Evolutionary conservation across 2,113 vertebrate genomes (phyloP), one percentile per base, ranked within the genome.

Genomic region (Corythoichthys haematopterus): DNA sequence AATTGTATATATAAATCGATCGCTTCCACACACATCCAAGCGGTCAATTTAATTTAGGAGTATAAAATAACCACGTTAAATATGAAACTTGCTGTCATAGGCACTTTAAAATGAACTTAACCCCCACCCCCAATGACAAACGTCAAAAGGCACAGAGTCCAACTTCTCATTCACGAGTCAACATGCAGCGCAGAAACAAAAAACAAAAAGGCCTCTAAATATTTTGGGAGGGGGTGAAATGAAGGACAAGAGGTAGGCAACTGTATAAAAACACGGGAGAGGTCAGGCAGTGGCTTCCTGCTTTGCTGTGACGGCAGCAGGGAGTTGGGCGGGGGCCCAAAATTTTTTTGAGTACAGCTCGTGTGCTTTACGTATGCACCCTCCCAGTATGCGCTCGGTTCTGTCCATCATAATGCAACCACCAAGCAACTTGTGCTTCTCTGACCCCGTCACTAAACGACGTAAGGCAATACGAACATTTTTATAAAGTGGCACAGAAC

Each of bases 221-320:
- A 61, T 70, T 68, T 76, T 58, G 69, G 63, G 1, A 69, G 45
- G 70, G 48, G 53, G 72, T 75, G 67, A 83, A 72, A 66, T 76
- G 38, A 40, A 68, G 66, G 68, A 68, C 71, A 61, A 84, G 88
- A 87, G 83, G 85, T 85, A 87, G 87, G 80, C 80, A 80, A 77
- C 80, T 86, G 80, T 80, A 65, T 63, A 68, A 68, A 74, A 64
- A 76, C 69, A 76, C 65, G 14, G 59, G 61, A 74, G 81, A 76
- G 81, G 64, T 71, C 87, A 74, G 72, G 79, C 84, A 78, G 87
- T 86, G 87, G 82, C 88, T 85, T 84, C 77, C 80, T 69, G 81
- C n/a, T 66, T 52, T 33, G 55, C 56, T 45, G 56, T 77, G 50
- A 65, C 52, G 16, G 65, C 62, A 67, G 69, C 64, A 52, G 37